Evolutionary conservation across 1,140 invertebrate genomes (phyloP), one percentile per base, ranked within the genome.

Genomic region (Anastrepha obliqua): DNA sequence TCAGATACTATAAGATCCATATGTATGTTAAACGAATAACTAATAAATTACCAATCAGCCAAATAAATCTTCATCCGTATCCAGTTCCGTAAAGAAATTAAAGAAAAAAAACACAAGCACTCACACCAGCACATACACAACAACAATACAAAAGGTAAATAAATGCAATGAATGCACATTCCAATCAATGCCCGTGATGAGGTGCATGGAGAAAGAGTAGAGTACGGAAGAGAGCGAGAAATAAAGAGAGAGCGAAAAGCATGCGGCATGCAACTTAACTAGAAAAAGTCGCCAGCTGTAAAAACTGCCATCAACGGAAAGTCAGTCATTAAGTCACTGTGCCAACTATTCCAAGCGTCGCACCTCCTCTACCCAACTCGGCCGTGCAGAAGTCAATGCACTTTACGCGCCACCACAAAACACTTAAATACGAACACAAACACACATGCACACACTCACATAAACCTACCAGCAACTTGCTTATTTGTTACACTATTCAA

Each of bases 321-420:
- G 51, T 81, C 74, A 81, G 74, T 81, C 74, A 81, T 81, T 81
- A 81, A 81, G 74, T 81, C 74, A 81, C 74, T 81, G 74, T 81
- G 74, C 74, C 74, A 81, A 81, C 74, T 20, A 13, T 20, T 2
- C 74, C 74, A n/a, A 81, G 74, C 74, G 47, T 55, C 62, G 15
- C 86, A 42, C 87, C 20, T 62, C 60, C 44, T 9, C 81, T 55
- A 7, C 42, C 42, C 47, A 81, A 55, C 74, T 20, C 20, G 60
- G 9, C 9, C n/a, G n/a, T 51, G 42, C 64, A 81, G 39, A 86
- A 88, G 87, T 88, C 87, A 88, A 88, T 88, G 87, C 81, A 88
- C 87, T 86, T 60, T 65, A 65, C 44, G 47, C 81, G 29, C 55
- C 81, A 55, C 15, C 74, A 58, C 47, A 11, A 74, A 47, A 13